A percentile compares a stretch with the other conserved stretches of the same genome.
Conservation (phyloP, 2,888 invertebrate genomes). For the Nymphalis polychloros region DNA sequence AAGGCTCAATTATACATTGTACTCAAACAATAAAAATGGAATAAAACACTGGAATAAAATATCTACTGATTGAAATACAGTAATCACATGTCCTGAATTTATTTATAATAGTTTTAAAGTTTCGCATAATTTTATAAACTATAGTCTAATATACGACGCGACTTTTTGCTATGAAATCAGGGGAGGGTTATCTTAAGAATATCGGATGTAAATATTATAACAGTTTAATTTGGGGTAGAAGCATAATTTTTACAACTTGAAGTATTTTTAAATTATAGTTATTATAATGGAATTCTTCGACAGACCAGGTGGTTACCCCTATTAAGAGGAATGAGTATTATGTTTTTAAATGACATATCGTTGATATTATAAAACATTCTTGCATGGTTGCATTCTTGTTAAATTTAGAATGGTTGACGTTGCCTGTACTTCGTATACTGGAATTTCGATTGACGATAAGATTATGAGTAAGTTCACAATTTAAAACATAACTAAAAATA, state of each 20-base stretch:
- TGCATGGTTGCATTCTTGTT: conserved; percentile 1
- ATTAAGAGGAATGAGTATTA: conserved; percentile 14
- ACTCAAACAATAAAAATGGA: too few relatives aligned
- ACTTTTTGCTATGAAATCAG: neutral
- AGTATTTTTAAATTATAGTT: conserved; percentile 34
- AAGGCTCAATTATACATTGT: too few relatives aligned
- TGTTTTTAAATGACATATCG: conserved; percentile 21
- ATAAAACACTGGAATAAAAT: too few relatives aligned
- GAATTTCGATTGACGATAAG: too few relatives aligned
- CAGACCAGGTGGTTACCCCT: conserved; percentile 19
- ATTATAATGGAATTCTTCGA: conserved; percentile 18
- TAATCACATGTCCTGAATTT: too few relatives aligned
- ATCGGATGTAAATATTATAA: conserved; percentile 40
- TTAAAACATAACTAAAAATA: too few relatives aligned
- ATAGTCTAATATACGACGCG: neutral
- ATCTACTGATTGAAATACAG: too few relatives aligned
- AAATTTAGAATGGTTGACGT: too few relatives aligned
- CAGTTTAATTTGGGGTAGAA: conserved; percentile 24
- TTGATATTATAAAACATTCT: conserved; percentile 14
- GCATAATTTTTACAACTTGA: conserved; percentile 24
- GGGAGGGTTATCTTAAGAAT: conserved; percentile 30
- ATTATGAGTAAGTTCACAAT: neutral
- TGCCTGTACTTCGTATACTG: too few relatives aligned
- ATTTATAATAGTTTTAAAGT: too few relatives aligned
- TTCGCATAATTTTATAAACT: neutral